Conservation (phyloP, 1,140 invertebrate species). For the Drosophila athabasca region DNA sequence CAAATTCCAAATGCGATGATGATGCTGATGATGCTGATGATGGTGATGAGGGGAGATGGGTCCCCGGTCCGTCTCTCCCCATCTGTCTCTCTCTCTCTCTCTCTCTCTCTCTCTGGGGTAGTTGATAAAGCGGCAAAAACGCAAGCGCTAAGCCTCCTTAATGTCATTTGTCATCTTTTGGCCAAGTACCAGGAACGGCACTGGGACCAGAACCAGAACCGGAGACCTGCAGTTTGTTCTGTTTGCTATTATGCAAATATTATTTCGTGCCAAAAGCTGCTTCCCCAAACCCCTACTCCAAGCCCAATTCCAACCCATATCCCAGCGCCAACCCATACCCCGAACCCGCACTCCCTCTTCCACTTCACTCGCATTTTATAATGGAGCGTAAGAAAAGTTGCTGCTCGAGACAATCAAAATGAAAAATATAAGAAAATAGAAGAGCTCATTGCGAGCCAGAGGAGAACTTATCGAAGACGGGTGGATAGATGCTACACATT, state of each 20-base stretch:
- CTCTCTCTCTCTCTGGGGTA: background rate
- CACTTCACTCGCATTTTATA: conserved; percentile 26
- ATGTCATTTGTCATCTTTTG: conserved; percentile 78
- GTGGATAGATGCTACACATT: background rate
- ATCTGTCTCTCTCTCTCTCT: too few species aligned
- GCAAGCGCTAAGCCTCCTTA: conserved; percentile 70
- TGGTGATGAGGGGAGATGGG: conserved; percentile 7
- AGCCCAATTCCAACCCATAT: too few species aligned
- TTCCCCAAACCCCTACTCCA: background rate
- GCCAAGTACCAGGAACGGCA: conserved; percentile 32
- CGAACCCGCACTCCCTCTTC: too few species aligned
- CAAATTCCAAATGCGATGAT: conserved; percentile 54
- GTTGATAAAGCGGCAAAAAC: conserved; percentile 27
- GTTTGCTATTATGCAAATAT: conserved; percentile 77
- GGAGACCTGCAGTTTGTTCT: conserved; percentile 55
- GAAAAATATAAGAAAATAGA: conserved; percentile 12
- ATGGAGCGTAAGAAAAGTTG: conserved; percentile 26
- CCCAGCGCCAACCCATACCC: too few species aligned
- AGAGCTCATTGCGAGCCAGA: background rate
- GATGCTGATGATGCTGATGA: conserved; percentile 22
- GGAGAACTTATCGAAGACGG: conserved; percentile 9
- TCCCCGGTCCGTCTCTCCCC: too few species aligned
- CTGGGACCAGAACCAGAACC: background rate
- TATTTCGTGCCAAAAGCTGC: conserved; percentile 67
- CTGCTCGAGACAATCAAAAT: conserved; percentile 28